Evolutionary conservation across 2,797 vertebrate species (phyloP).

Genomic region (Tiaroga cobitis): DNA sequence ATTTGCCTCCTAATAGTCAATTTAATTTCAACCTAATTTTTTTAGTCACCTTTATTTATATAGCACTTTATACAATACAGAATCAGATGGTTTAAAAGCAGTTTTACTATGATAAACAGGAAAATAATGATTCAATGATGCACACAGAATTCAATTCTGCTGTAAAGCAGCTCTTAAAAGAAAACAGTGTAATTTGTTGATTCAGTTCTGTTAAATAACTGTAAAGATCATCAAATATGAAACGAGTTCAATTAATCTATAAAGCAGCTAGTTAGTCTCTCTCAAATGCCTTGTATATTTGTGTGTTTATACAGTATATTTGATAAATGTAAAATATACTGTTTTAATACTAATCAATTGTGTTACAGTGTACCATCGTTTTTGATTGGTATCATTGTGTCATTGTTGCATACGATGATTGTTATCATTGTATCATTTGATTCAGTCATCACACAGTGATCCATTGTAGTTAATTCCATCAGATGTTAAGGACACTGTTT

Average conservation of each 20-base stretch:
- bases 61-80: neutral
- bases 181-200: neutral
- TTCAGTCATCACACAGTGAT: too few relatives aligned
- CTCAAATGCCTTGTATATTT: neutral
- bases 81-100: neutral
- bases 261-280: neutral
- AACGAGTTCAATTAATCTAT: neutral
- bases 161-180: neutral
- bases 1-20: neutral
- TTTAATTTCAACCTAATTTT: neutral
- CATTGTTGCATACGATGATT: neutral
- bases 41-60: neutral
- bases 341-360: neutral
- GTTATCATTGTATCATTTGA: neutral
- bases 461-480: too few relatives aligned
- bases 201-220: neutral
- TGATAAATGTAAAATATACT: neutral
- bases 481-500: too few relatives aligned
- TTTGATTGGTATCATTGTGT: neutral
- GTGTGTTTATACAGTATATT: neutral
- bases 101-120: neutral
- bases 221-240: neutral
- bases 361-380: neutral
- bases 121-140: neutral
- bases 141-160: too few relatives aligned